Evolutionary conservation across 1,140 invertebrate genomes (phyloP).

Genomic region (Cydia splendana): DNA sequence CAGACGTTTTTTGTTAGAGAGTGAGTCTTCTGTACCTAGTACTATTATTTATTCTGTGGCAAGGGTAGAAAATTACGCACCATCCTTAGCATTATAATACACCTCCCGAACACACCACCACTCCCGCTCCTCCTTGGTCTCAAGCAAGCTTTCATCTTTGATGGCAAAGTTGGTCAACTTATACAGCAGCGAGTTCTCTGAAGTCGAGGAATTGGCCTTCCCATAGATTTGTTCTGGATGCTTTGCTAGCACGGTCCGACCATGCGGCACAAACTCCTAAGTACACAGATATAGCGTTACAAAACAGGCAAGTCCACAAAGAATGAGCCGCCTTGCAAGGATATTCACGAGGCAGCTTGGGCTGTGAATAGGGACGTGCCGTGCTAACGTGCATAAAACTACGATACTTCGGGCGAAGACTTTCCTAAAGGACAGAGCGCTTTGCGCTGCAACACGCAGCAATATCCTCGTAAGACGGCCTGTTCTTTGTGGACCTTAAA

Average conservation of each 20-base stretch:
- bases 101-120: constrained; percentile 86
- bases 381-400: no score
- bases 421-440: no score
- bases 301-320: not conserved
- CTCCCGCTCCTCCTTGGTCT: constrained; percentile 79
- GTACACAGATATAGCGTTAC: not conserved
- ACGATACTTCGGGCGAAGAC: no score
- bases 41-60: no score
- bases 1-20: no score
- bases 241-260: constrained; percentile 87
- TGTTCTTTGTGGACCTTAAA: not conserved
- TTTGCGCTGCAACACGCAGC: no score
- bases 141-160: constrained; percentile 80
- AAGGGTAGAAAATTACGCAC: constrained; percentile 43
- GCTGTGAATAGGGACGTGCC: no score
- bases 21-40: no score
- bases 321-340: not conserved
- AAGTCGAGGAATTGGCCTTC: constrained; percentile 62
- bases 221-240: constrained; percentile 86
- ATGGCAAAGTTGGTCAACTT: constrained; percentile 88
- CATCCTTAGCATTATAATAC: constrained; percentile 58
- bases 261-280: constrained; percentile 95
- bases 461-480: no score
- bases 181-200: constrained; percentile 83
- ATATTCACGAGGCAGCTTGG: no score